A percentile compares a stretch with the other conserved stretches of the same genome.
Evolutionary conservation across 53 echinoderm and acorn worm species (phyloP).

Genomic region (Crossaster papposus): DNA sequence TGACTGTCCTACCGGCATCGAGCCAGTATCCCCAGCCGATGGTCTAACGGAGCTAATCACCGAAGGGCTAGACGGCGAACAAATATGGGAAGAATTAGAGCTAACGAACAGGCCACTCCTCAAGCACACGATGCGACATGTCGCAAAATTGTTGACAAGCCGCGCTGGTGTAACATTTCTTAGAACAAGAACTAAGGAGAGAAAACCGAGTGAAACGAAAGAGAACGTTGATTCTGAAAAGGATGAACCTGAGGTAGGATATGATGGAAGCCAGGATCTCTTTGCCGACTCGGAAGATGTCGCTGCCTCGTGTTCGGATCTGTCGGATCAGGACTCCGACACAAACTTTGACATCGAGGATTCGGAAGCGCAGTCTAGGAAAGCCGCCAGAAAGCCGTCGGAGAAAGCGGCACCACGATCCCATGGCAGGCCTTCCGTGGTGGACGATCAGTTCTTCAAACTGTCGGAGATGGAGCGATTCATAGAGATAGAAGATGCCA

Average conservation of each 20-base stretch:
- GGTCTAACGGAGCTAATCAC: conserved; percentile 72
- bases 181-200: conserved; percentile 11
- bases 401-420: neutral
- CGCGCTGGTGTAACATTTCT: neutral
- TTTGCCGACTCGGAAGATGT: conserved; percentile 46
- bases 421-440: conserved; percentile 67
- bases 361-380: conserved; percentile 48
- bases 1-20: neutral
- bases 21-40: neutral
- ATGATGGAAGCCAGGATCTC: conserved; percentile 62
- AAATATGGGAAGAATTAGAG: conserved; percentile 96
- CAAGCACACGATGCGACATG: conserved; percentile 50
- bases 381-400: conserved; percentile 3
- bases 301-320: conserved; percentile 37
- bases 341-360: conserved; percentile 86
- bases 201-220: conserved; percentile 8
- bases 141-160: conserved; percentile 69
- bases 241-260: conserved; percentile 34
- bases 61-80: conserved; percentile 89
- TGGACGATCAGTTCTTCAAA: conserved; percentile 94
- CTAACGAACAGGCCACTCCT: conserved; percentile 79
- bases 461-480: conserved; percentile 95
- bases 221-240: conserved; percentile 51
- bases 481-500: conserved; percentile 97
- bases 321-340: conserved; percentile 69